Evolutionary conservation across 2,113 vertebrate genomes (phyloP).

Genomic region (Patagioenas fasciata): DNA sequence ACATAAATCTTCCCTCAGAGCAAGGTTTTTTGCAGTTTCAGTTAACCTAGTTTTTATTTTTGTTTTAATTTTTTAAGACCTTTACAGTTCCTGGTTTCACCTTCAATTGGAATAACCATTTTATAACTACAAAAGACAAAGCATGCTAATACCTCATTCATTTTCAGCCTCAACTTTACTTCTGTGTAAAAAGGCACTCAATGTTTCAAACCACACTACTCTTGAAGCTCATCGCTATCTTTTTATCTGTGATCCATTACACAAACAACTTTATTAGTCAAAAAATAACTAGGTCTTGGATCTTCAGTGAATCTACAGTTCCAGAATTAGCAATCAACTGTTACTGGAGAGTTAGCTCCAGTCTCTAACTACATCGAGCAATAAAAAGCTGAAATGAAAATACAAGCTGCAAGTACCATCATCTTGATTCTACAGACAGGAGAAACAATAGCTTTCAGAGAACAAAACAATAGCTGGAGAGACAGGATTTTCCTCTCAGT

Average conservation of each 20-base stretch:
- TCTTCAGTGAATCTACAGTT: background rate
- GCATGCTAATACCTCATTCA: background rate
- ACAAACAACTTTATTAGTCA: background rate
- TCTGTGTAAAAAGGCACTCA: background rate
- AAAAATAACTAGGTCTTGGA: background rate
- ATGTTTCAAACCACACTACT: background rate
- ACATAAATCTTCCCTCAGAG: conserved; percentile 21
- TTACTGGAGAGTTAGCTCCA: background rate
- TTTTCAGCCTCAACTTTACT: background rate
- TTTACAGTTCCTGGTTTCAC: background rate
- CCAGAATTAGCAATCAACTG: background rate
- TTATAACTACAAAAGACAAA: background rate
- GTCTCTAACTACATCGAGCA: background rate
- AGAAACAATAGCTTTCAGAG: background rate
- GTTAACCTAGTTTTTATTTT: background rate
- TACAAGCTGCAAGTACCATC: background rate
- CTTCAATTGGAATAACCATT: background rate
- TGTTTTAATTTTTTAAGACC: conserved; percentile 20
- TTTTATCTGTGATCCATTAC: background rate
- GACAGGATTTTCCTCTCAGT: background rate
- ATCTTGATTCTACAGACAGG: background rate
- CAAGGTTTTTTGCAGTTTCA: background rate
- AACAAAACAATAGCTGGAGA: background rate
- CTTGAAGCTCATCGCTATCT: background rate
- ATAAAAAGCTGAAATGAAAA: background rate